A percentile compares a stretch with the other conserved stretches of the same genome.
Evolutionary conservation across 1,140 invertebrate genomes (phyloP).

Genomic region (Leptopilina boulardi): DNA sequence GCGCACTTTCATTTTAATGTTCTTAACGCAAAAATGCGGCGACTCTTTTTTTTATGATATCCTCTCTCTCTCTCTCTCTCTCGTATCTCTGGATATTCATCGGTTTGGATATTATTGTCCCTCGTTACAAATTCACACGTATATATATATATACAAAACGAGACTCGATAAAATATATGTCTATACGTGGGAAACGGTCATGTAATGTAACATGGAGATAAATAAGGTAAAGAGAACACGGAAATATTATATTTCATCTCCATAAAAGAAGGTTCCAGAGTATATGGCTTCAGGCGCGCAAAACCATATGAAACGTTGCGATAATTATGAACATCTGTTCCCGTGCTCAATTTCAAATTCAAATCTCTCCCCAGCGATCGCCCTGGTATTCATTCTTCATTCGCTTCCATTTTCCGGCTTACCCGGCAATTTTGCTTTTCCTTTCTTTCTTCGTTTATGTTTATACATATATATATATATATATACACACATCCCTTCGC

Average conservation of each 20-base stretch:
- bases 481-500: neutral
- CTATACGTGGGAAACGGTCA: neutral
- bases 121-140: conserved; percentile 6
- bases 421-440: conserved; percentile 13
- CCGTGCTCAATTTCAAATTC: conserved; percentile 26
- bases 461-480: too few relatives aligned
- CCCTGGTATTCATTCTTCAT: conserved; percentile 26
- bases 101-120: neutral
- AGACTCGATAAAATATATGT: conserved; percentile 10
- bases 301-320: neutral
- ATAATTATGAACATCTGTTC: conserved; percentile 31
- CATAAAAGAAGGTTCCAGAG: conserved; percentile 17
- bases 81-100: conserved; percentile 25
- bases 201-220: conserved; percentile 13
- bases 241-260: conserved; percentile 31
- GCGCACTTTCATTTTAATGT: conserved; percentile 16
- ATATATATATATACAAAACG: neutral
- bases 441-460: conserved; percentile 30
- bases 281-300: conserved; percentile 12
- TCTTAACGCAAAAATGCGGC: conserved; percentile 2
- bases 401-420: conserved; percentile 29
- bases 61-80: too few relatives aligned
- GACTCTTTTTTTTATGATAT: neutral
- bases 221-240: conserved; percentile 23
- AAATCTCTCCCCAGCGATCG: conserved; percentile 26